phyloP scores from a whole-genome alignment of 2,888 invertebrate species.

The Drosophila mercatorum region DNA sequence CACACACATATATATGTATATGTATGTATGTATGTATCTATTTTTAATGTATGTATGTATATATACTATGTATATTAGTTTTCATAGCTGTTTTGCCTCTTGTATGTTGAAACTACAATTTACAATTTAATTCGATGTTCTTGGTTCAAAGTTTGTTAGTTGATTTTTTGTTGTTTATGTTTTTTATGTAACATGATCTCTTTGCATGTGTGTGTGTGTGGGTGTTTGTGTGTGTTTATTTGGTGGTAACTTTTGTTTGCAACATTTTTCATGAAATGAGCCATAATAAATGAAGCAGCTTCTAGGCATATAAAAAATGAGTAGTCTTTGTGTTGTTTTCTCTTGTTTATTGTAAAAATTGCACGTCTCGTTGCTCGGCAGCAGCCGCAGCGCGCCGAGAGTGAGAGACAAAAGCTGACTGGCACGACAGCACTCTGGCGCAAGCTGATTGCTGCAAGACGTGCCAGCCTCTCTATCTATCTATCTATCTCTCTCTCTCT shows the following conservation, averaged over 20 bases:
- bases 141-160: constrained; percentile 78
- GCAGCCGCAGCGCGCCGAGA: constrained; percentile 4
- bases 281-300: constrained; percentile 43
- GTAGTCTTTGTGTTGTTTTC: constrained; percentile 36
- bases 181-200: constrained; percentile 12
- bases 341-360: constrained; percentile 53
- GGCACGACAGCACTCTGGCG: neutral
- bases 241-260: constrained; percentile 43
- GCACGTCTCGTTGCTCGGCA: constrained; percentile 42
- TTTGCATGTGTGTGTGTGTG: neutral
- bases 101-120: constrained; percentile 73
- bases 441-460: neutral
- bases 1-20: constrained; percentile 7
- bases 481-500: neutral
- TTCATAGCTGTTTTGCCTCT: constrained; percentile 44
- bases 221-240: constrained; percentile 22
- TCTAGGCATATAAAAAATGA: constrained; percentile 37
- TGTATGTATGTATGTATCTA: constrained; percentile 22
- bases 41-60: constrained; percentile 26
- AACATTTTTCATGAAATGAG: constrained; percentile 38
- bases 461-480: neutral
- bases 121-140: constrained; percentile 83
- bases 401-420: neutral
- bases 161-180: constrained; percentile 24
- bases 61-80: constrained; percentile 44